These are phyloP conservation scores for Aurelia aurita DNA, from an alignment of 30 jellyfish, hydroid and myxozoan genomes.

Conservation along the genomic window DNA sequence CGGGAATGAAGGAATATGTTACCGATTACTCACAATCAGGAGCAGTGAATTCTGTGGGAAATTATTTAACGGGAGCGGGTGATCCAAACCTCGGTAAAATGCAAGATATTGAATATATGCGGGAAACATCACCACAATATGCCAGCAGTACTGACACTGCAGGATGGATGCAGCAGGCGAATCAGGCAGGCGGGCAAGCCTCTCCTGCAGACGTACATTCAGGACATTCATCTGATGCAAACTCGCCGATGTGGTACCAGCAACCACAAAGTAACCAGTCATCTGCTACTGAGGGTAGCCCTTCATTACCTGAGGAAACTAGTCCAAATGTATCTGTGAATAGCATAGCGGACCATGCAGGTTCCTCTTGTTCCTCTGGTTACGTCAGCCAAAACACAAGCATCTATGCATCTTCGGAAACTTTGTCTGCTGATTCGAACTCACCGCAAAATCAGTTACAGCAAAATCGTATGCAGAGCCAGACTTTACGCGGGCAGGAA, in stretches of 20 bases:
- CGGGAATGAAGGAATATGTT: too few species aligned
- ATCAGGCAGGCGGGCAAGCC: background rate
- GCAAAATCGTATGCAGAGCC: background rate
- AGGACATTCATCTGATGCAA: background rate
- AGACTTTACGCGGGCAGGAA: background rate
- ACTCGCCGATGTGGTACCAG: slow-evolving; percentile 1
- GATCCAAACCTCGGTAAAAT: background rate
- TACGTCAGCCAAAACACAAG: background rate
- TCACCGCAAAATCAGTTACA: background rate
- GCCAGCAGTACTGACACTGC: background rate
- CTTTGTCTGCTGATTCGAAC: background rate
- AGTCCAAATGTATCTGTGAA: background rate
- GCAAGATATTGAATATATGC: background rate
- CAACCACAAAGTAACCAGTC: background rate
- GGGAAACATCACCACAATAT: background rate
- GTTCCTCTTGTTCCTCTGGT: background rate
- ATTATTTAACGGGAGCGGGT: too few species aligned
- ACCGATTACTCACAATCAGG: too few species aligned
- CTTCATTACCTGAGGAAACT: background rate
- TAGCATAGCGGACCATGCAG: background rate
- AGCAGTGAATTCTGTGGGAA: too few species aligned
- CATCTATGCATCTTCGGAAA: background rate
- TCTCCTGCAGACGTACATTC: background rate
- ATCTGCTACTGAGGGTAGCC: background rate
- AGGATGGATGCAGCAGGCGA: background rate